Base-by-base conservation (phyloP, 2,797 vertebrate genomes). In the Myotis planiceps region DNA sequence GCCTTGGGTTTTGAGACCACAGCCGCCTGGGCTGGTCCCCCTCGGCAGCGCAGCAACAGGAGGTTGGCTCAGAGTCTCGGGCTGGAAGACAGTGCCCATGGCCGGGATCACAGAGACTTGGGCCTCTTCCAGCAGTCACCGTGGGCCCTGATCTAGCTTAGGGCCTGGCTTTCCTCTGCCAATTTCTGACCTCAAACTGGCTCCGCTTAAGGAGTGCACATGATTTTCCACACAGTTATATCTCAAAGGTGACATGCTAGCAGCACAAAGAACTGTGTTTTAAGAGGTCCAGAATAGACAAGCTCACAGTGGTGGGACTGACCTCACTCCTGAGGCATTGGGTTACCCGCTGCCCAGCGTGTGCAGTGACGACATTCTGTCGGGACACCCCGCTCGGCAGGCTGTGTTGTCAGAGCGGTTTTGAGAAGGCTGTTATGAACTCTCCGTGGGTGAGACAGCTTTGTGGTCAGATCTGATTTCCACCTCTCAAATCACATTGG, bases 391-490 rank as follows among this genome's bases (percentile, higher is more conserved):
- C 63, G 29, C 72, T 58, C 27, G 18, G 25, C 49, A 53, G 63
- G 29, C 45, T 5, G 5, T 88, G 49, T 82, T 65, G 25, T 93
- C 69, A 65, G 75, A 34, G 58, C 25, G 10, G 39, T 74, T 90
- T 75, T 18, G 45, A 75, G 68, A 86, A 71, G 66, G 42, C 68
- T 51, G 15, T 76, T 79, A 19, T 63, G 69, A 82, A 16, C 65
- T 65, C 88, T 23, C 23, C 27, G 1, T 49, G 75, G 68, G 47
- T 63, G 51, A 58, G 42, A 37, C 16, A 4, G 39, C 63, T n/a
- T 37, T 82, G 92, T 49, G 63, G 86, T 86, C 69, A 90, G 75
- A 72, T 91, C 83, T 19, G 58, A 94, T 85, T 89, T 42, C 94
- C 32, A 72, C 29, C 37, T 47, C 76, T 80, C 78, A 23, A 0